phyloP scores from a whole-genome alignment of 2,888 invertebrate genomes.

The Aricia artaxerxes region DNA sequence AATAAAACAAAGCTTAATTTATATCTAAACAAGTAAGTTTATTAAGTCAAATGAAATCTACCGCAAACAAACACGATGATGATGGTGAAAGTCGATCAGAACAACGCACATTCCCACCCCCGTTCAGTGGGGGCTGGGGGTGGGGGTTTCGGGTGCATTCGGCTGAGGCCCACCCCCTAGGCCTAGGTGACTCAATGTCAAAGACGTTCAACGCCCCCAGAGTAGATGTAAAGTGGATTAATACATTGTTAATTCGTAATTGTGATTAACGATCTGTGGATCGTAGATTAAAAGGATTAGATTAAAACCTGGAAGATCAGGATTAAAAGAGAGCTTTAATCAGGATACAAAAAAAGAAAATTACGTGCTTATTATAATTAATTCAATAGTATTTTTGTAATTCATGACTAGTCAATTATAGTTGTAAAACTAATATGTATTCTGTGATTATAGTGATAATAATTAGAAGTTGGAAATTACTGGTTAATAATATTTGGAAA shows the following conservation, averaged over 20 bases:
- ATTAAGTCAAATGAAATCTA: neutral
- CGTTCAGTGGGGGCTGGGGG: conserved; percentile 9
- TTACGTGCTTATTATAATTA: no score
- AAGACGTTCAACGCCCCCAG: conserved; percentile 64
- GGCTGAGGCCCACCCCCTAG: conserved; percentile 56
- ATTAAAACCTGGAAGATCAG: neutral
- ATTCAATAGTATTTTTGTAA: no score
- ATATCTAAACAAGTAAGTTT: no score
- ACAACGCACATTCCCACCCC: conserved; percentile 15
- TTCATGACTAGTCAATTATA: no score
- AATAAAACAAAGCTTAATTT: no score
- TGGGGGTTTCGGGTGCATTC: conserved; percentile 47
- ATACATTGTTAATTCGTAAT: conserved; percentile 3
- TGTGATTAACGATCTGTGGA: neutral
- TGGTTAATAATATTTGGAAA: no score
- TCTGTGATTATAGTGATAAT: no score
- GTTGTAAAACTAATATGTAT: no score
- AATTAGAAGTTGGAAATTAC: no score
- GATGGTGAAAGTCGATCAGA: conserved; percentile 1
- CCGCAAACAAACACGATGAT: neutral
- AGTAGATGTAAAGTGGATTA: neutral
- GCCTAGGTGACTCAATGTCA: conserved; percentile 64
- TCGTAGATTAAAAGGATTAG: neutral
- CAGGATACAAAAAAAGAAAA: no score
- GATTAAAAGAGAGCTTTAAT: no score